Conservation (phyloP, 2,113 vertebrate species). For the Crotalus horridus region DNA sequence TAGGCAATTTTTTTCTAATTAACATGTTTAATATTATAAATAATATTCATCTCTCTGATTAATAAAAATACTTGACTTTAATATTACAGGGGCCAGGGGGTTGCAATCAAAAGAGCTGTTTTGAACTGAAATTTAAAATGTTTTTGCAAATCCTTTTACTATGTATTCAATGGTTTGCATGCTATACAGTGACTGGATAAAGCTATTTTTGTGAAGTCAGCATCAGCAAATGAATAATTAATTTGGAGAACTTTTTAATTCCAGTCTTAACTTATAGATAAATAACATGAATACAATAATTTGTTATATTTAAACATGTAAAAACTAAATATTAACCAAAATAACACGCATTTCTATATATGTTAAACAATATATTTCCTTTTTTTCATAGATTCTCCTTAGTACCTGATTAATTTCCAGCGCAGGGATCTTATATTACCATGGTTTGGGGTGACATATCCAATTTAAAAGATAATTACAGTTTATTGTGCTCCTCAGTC, state of each 20-base stretch:
- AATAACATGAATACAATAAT: not conserved
- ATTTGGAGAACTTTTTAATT: not conserved
- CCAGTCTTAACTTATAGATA: not conserved
- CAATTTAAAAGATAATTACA: slow-evolving; percentile 65
- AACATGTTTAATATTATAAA: not conserved
- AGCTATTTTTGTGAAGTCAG: not conserved
- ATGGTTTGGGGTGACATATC: slow-evolving; percentile 71
- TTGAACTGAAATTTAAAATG: not conserved
- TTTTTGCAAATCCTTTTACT: not conserved
- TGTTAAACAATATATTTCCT: not conserved
- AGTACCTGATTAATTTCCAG: slow-evolving; percentile 53
- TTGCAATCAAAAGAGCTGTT: not conserved
- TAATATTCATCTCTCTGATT: not conserved
- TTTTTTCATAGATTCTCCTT: slow-evolving; percentile 56
- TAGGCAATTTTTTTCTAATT: slow-evolving; percentile 30
- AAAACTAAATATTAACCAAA: not conserved
- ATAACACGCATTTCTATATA: not conserved
- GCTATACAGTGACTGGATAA: not conserved
- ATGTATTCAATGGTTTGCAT: not conserved
- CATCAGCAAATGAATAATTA: not conserved
- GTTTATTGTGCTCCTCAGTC: slow-evolving; percentile 71
- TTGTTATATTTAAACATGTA: not conserved
- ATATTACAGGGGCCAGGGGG: not conserved
- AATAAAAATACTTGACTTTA: not conserved
- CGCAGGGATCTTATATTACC: slow-evolving; percentile 58